Base-by-base conservation (phyloP, 2,888 invertebrate species). In the Reticulitermes lucifugus region DNA sequence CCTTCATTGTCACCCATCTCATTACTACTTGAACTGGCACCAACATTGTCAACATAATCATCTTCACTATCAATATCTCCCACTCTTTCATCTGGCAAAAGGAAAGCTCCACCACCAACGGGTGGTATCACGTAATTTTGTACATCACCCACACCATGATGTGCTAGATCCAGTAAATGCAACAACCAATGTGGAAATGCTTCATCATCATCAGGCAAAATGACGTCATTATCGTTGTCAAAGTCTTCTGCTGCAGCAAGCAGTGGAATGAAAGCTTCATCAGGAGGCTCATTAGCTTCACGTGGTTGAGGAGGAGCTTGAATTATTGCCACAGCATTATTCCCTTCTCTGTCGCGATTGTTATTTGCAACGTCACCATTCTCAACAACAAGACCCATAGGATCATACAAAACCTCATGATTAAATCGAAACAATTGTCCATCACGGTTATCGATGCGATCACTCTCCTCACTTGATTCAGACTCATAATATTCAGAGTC, bases 341-440 rank as follows among this genome's bases (percentile, higher is more conserved):
- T 92, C 43, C 92, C 92, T 89, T 92, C 92, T 12, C 89, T 89
- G 87, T 93, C 92, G 77, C 92, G 89, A 88, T 92, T 93, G 87
- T 93, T 92, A 88, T 93, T 92, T 4, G 91, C 92, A 59, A 93
- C 89, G 89, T 93, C 92, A 2, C 92, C 92, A 86, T 92, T 93
- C 89, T 92, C 92, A 1, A 92, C 91, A 81, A 90, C 88, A 35
- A 88, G 88, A 75, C 83, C 83, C n/a, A 87, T 86, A 43, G 88
- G 51, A 85, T 86, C 81, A 75, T 85, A 83, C 81, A 85, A 60
- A 29, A 84, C 46, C n/a, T 85, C 79, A 46, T 84, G 79, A 5
- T 71, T 84, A 12, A 84, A 51, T 2, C 55, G 84, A n/a, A 79
- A 82, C 55, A 81, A 43, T 18, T 65, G 85, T 22, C 59, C 79